Percentiles rank a stretch among this genome's conserved stretches.
Conservation (phyloP, 2,113 vertebrate genomes). For the Lagopus leucura region DNA sequence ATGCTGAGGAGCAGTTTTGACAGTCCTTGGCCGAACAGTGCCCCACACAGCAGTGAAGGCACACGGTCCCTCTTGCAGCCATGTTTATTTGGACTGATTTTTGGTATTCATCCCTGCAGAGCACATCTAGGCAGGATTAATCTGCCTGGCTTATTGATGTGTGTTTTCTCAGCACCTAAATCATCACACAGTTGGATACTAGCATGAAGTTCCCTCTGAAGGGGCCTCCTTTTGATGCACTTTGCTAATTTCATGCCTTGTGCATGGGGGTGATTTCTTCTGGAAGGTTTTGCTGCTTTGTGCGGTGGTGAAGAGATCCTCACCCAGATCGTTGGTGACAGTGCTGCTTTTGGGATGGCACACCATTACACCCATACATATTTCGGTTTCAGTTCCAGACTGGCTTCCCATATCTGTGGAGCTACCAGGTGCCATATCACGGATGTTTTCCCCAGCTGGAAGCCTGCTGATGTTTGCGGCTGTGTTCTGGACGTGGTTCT, state of each 20-base stretch:
- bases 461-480: neutral
- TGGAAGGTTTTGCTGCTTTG: neutral
- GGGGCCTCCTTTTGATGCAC: neutral
- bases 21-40: too few relatives aligned
- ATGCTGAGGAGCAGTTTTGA: neutral
- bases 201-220: neutral
- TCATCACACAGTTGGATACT: neutral
- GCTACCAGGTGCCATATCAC: neutral
- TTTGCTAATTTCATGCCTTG: neutral
- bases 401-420: neutral
- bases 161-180: neutral
- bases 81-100: neutral
- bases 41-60: neutral
- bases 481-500: rapidly evolving
- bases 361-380: neutral
- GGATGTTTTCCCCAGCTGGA: neutral
- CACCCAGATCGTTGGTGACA: neutral
- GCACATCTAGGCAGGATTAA: neutral
- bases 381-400: neutral
- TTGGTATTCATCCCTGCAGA: neutral
- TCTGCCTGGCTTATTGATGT: neutral
- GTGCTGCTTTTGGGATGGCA: neutral
- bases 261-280: neutral
- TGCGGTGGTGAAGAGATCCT: neutral
- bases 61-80: neutral